Base-by-base conservation (phyloP, 2,888 invertebrate species). In the Cybosia mesomella region DNA sequence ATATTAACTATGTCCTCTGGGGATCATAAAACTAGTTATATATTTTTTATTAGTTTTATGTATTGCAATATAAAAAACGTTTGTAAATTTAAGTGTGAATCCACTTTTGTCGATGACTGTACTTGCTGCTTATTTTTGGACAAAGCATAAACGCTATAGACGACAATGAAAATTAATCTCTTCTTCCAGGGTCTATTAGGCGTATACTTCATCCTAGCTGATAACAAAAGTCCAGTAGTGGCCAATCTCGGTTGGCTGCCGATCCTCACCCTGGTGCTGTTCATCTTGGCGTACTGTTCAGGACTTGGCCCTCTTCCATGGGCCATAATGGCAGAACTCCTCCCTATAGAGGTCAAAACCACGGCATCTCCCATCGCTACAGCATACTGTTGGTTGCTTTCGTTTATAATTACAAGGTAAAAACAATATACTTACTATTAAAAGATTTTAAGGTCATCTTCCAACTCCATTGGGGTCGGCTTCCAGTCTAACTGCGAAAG, bases 281-380 rank as follows among this genome's bases (percentile, higher is more conserved):
- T 97, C 92, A 97, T 98, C 68, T 91, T 96, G 61, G 96, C 97
- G 0, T 98, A 98, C 91, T 97, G 97, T 89, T 93, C 96, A 82
- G 98, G 96, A 0, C 96, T 97, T 71, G 98, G 98, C 1, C 97
- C 98, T 0, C 87, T 98, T 32, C 97, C 98, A 0, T 98, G 98
- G 98, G 97, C 97, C 0, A 96, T 98, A 34, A 96, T 98, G 95
- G 97, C 97, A 0, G 98, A 98, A 88, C 95, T 98, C 89, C 97
- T 98, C 88, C 97, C 98, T 28, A 92, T 97, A 0, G 97, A 97
- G 77, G 97, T 98, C 1, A 97, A 97, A 89, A 96, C 97, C 0
- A 92, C 96, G n/a, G 97, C 97, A 0, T 96, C 97, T 0, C 96
- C 97, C 0, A 94, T 98, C 2, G 97, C 97, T 0, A 97, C 98